Evolutionary conservation across 2,888 invertebrate species (phyloP), one percentile per base, ranked within the genome.

Genomic region (Aspidiotus destructor): DNA sequence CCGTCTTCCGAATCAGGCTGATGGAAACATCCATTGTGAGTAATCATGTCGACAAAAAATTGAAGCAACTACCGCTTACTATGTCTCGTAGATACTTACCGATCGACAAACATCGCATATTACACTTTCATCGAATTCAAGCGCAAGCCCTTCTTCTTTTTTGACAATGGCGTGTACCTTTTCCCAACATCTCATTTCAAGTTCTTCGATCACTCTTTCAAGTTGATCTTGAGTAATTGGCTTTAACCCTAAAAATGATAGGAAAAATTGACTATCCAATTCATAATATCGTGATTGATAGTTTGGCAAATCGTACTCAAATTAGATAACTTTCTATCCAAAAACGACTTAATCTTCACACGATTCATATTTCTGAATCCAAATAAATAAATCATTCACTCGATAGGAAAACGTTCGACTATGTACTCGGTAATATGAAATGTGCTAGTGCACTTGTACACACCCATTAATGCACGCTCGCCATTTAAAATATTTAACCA

Each of bases 51-150:
- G 48, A 48, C 11, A 48, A 44, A 44, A 44, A n/a, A 2, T 2
- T 15, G 28, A 42, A 62, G 41, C 8, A 41, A 28, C 58, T 41
- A 40, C 58, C 15, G 53, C 13, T n/a, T n/a, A n/a, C 13, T 52
- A 3, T 52, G 15, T 52, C 10, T n/a, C 5, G 28, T 28, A 15
- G 60, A 60, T 69, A 80, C 82, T 81, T 77, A 86, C 85, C 75
- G 95, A 94, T 76, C 95, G 85, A 79, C 99, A 99, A 71, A 99
- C 96, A 80, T 98, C 98, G 80, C 99, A 99, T 74, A 97, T 94
- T 72, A 97, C 94, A 80, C 96, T 96, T 79, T 98, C 98, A 77
- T 98, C 97, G 78, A 90, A 97, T 78, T 97, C 97, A 73, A 97
- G 95, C 70, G 95, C 96, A 70, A 95, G 83, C 57, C 92, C 92